phyloP scores from a whole-genome alignment of 2,113 vertebrate species.

The Xenopus borealis region DNA sequence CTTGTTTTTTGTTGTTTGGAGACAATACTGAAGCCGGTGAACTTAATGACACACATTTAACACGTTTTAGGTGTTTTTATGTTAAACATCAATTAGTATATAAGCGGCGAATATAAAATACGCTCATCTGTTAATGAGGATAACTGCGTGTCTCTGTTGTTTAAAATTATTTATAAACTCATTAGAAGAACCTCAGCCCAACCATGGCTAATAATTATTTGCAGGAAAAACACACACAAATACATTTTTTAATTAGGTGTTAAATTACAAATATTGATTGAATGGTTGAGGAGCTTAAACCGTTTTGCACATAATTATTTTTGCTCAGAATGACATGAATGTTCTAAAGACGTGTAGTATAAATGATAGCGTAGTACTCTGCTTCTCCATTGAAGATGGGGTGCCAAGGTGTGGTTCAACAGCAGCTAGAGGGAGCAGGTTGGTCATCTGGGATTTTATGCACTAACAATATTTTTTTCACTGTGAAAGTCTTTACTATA shows the following conservation, averaged over 20 bases:
- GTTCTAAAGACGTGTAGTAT: not conserved
- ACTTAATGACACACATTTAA: constrained; percentile 31
- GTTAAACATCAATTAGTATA: constrained; percentile 44
- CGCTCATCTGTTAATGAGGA: constrained; percentile 30
- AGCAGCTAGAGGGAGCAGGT: no score
- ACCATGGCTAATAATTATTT: constrained; percentile 34
- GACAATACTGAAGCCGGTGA: not conserved
- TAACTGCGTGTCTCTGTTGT: constrained; percentile 35
- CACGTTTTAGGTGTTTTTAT: constrained; percentile 40
- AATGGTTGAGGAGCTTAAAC: not conserved
- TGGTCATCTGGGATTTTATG: no score
- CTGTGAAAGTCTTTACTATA: no score
- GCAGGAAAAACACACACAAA: constrained; percentile 23
- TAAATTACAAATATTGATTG: constrained; percentile 33
- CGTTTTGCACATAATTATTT: constrained; percentile 27
- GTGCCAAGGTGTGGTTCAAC: no score
- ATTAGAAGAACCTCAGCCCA: constrained; percentile 26
- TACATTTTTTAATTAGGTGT: constrained; percentile 39
- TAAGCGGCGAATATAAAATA: constrained; percentile 34
- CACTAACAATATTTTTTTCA: no score
- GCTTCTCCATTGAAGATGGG: constrained; percentile 1
- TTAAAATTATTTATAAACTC: constrained; percentile 47
- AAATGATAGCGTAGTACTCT: not conserved
- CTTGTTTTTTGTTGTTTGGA: not conserved
- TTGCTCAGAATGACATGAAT: not conserved